These are phyloP conservation scores for Drosophila bunnanda DNA, from an alignment of 2,888 invertebrate genomes.

Conservation along the genomic window DNA sequence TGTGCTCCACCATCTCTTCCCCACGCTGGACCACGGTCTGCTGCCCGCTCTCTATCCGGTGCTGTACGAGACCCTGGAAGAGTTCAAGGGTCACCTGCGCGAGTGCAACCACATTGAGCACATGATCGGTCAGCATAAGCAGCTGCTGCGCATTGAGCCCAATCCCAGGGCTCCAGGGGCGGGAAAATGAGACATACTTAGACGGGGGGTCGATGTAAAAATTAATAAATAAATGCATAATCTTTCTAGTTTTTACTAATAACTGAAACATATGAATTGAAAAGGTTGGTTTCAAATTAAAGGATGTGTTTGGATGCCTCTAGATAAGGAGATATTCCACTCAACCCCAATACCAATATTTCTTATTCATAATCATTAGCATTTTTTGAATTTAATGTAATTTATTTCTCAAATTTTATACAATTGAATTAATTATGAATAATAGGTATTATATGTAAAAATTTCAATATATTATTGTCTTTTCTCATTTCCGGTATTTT, in stretches of 20 bases:
- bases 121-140: constrained; percentile 88
- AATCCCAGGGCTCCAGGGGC: constrained; percentile 83
- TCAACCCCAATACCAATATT: background rate
- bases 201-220: background rate
- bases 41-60: constrained; percentile 88
- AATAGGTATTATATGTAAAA: background rate
- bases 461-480: background rate
- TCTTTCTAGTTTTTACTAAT: background rate
- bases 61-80: constrained; percentile 82
- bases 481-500: background rate
- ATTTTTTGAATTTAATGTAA: background rate
- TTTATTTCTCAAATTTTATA: background rate
- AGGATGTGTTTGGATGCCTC: background rate
- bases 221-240: constrained; percentile 7
- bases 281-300: background rate
- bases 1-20: constrained; percentile 91
- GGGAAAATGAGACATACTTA: constrained; percentile 25
- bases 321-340: background rate
- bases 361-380: background rate
- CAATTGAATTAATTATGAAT: background rate
- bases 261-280: background rate
- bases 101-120: constrained; percentile 87
- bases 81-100: constrained; percentile 83
- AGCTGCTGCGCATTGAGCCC: constrained; percentile 85
- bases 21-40: constrained; percentile 91